phyloP scores from a whole-genome alignment of 2,888 invertebrate species.

The Spodoptera littoralis region DNA sequence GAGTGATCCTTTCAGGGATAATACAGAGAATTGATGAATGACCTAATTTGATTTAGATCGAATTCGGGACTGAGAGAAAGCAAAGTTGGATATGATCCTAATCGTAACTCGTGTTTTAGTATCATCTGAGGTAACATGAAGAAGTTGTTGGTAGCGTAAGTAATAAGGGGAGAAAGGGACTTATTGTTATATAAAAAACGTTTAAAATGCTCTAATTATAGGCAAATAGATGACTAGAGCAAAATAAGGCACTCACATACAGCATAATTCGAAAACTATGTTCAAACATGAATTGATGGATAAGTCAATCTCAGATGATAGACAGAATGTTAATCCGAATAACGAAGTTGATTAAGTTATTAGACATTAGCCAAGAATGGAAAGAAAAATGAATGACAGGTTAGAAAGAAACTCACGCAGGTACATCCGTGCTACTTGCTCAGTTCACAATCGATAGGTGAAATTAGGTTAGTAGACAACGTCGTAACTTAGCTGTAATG shows the following conservation, averaged over 20 bases:
- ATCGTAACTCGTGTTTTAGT: no score
- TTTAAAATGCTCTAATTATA: no score
- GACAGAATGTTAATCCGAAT: neutral
- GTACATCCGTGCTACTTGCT: constrained; percentile 66
- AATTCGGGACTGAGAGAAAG: neutral
- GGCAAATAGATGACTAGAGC: no score
- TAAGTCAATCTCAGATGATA: neutral
- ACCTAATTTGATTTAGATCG: constrained; percentile 3
- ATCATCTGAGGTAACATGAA: no score
- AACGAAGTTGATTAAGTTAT: no score
- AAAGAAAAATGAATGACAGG: constrained; percentile 36
- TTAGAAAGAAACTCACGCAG: constrained; percentile 58
- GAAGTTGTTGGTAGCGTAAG: no score
- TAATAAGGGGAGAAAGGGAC: no score
- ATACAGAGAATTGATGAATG: constrained; percentile 22
- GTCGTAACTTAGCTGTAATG: constrained; percentile 39
- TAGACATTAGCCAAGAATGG: constrained; percentile 6
- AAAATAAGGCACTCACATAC: no score
- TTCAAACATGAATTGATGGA: neutral
- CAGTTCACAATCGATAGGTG: constrained; percentile 65
- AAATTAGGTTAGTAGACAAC: constrained; percentile 68
- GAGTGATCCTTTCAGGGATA: constrained; percentile 20
- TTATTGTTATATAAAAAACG: no score
- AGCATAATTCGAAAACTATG: no score
- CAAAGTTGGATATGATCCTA: neutral